phyloP scores from a whole-genome alignment of 2,888 invertebrate genomes.

The Corbicula japonica region DNA sequence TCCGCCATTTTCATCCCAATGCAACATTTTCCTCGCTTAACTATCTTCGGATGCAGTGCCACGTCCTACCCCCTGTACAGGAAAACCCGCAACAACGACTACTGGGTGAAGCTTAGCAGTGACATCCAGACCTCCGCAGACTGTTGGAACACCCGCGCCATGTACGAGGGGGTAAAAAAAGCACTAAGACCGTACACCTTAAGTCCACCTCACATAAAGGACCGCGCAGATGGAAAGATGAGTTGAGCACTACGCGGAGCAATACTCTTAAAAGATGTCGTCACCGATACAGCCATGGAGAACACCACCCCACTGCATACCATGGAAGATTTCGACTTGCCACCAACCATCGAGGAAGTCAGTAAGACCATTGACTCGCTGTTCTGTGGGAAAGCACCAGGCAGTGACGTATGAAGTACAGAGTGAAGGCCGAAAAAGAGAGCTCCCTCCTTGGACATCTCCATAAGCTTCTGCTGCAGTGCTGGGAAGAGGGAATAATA shows the following conservation, averaged over 20 bases:
- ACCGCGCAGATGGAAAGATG: constrained; percentile 6
- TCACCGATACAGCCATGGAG: not conserved
- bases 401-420: not conserved
- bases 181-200: not conserved
- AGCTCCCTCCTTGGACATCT: not conserved
- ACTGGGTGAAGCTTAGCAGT: not conserved
- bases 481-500: constrained; percentile 22
- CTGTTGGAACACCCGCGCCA: not conserved
- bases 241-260: not conserved
- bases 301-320: no score
- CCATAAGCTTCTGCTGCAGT: constrained; percentile 5
- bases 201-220: constrained; percentile 6
- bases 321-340: not conserved
- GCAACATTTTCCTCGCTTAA: no score
- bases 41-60: no score
- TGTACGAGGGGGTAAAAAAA: constrained; percentile 1
- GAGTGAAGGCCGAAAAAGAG: not conserved
- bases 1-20: no score
- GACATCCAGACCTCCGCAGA: not conserved
- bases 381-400: not conserved
- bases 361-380: not conserved
- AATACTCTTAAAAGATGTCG: not conserved
- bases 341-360: not conserved
- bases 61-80: no score
- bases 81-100: not conserved